Evolutionary conservation across 2,888 invertebrate species (phyloP), one percentile per base, ranked within the genome.

Genomic region (Brassicogethes aeneus): DNA sequence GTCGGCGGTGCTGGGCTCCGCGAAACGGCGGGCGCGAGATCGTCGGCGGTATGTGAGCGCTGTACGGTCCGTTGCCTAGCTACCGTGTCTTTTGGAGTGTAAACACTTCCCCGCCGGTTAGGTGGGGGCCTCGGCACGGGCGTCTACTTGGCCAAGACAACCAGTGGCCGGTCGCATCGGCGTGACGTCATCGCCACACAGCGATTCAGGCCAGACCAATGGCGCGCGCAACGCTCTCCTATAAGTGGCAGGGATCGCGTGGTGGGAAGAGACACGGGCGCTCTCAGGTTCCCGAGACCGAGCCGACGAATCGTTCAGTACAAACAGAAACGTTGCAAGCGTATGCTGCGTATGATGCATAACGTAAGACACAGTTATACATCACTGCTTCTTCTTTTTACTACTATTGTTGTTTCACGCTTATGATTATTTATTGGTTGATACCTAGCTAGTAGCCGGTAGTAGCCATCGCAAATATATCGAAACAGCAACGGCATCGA

Each of bases 311-410:
- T 73, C 73, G 73, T 72, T 73, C 76, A 75, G 75, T 77, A 61
- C 73, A 76, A 74, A 73, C 75, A 63, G 64, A 66, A 65, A 61
- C 65, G 69, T 13, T 32, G 12, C 12, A 62, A 65, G 67, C 64
- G 71, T 69, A 71, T 72, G 70, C 51, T 54, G 56, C 53, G 56
- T 52, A 62, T 61, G 56, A 73, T 72, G 72, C 71, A 71, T 72
- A 70, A 76, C 76, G 75, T 75, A 77, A 75, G 74, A n/a, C n/a
- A n/a, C n/a, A n/a, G 76, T 71, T 69, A 15, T n/a, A n/a, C n/a
- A 39, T 14, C 17, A 34, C 10, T 34, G 48, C 47, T 62, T 48
- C 46, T 50, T 43, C 50, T 45, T 42, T 39, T 37, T 34, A 41
- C 37, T 38, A 36, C 16, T 17, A 16, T 37, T 32, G 13, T 30